Evolutionary conservation across 2,113 vertebrate genomes (phyloP).

Genomic region (Gila orcuttii): DNA sequence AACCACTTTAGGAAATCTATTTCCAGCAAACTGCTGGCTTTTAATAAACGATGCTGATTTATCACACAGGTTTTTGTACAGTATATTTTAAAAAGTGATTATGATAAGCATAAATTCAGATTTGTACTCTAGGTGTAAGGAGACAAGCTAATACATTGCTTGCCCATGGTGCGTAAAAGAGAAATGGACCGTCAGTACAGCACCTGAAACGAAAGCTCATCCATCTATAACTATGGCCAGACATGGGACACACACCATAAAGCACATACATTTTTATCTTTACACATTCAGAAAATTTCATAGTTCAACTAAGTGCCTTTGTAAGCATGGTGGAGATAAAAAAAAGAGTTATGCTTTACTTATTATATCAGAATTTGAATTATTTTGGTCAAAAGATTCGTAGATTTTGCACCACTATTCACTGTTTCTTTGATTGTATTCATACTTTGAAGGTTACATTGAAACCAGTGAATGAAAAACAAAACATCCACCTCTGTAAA

Average conservation of each 20-base stretch:
- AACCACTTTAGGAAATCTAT: neutral
- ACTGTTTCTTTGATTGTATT: neutral
- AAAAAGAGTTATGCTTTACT: slow-evolving; percentile 23
- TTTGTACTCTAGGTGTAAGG: neutral
- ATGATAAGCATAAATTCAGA: neutral
- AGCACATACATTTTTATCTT: slow-evolving; percentile 44
- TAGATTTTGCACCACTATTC: neutral
- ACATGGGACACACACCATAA: slow-evolving; percentile 41
- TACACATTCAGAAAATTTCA: neutral
- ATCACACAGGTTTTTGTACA: neutral
- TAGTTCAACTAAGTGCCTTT: slow-evolving; percentile 16
- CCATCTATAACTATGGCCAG: slow-evolving; percentile 34
- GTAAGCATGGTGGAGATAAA: slow-evolving; percentile 15
- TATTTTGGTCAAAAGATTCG: slow-evolving; percentile 10
- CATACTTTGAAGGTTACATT: slow-evolving; percentile 19
- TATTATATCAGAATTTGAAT: neutral
- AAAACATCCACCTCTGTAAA: neutral
- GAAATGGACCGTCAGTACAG: slow-evolving; percentile 1
- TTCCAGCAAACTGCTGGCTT: neutral
- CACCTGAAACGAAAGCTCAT: slow-evolving; percentile 21
- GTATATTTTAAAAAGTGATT: neutral
- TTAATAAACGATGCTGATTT: neutral
- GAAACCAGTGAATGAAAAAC: neutral
- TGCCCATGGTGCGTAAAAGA: slow-evolving; percentile 12
- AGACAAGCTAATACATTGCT: slow-evolving; percentile 7